phyloP scores from a whole-genome alignment of 2,888 invertebrate species.

The Caenorhabditis parvicauda region DNA sequence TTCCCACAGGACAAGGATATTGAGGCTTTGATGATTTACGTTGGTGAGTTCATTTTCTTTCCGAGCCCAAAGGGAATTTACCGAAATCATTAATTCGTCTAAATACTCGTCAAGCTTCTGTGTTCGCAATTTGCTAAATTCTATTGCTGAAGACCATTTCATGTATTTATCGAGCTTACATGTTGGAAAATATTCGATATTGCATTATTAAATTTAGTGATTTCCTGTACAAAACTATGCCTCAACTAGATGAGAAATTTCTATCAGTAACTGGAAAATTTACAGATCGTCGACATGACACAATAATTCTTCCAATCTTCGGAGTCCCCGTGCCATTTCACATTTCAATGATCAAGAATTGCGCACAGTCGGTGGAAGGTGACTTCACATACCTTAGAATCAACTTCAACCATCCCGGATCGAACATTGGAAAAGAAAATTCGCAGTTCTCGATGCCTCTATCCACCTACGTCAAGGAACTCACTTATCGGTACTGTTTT shows the following conservation, averaged over 20 bases:
- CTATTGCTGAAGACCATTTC: too few relatives aligned
- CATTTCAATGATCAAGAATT: constrained; percentile 95
- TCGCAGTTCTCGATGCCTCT: constrained; percentile 88
- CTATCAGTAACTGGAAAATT: too few relatives aligned
- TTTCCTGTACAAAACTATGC: too few relatives aligned
- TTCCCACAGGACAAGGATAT: constrained; percentile 95
- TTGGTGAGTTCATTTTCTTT: constrained; percentile 72
- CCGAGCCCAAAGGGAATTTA: too few relatives aligned
- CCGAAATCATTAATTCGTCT: too few relatives aligned
- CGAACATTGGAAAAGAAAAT: constrained; percentile 83
- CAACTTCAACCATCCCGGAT: constrained; percentile 97
- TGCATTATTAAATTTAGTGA: too few relatives aligned
- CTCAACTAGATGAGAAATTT: not conserved
- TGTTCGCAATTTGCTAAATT: too few relatives aligned
- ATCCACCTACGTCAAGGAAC: constrained; percentile 95
- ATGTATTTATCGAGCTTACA: too few relatives aligned
- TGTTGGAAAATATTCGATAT: too few relatives aligned
- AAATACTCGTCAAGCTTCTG: too few relatives aligned
- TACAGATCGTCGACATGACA: constrained; percentile 94
- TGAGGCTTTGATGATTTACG: constrained; percentile 86
- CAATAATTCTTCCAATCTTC: constrained; percentile 89
- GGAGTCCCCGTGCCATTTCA: constrained; percentile 95
- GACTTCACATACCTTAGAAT: constrained; percentile 95
- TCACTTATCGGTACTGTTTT: constrained; percentile 71
- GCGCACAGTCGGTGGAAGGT: constrained; percentile 95